Evolutionary conservation across 2,113 vertebrate genomes (phyloP), one percentile per base, ranked within the genome.

Genomic region (Leiothrix lutea): DNA sequence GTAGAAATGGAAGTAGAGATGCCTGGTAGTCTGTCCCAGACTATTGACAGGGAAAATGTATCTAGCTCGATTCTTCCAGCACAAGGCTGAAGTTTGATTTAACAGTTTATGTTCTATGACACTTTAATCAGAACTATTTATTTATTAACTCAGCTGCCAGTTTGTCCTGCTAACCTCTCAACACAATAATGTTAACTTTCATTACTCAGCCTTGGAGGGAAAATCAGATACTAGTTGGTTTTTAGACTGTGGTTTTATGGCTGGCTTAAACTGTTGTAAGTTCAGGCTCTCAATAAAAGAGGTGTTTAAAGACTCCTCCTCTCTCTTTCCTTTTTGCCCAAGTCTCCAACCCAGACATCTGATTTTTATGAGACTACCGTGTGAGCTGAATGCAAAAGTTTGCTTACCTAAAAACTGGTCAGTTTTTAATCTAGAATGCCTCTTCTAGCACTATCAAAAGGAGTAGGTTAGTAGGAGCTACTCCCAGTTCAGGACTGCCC

Each of bases 231-330:
- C 35, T 62, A 26, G 50, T 28, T 79, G 36, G 12, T 54, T 88
- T 89, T 91, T 62, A 83, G 54, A 31, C 36, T 83, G 50, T 73
- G 64, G 11, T 90, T 95, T 96, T 94, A 83, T 92, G 75, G 38
- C 67, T 47, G 29, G 16, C 33, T 92, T 94, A 83, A 88, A 47
- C 45, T 73, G 50, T 24, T 92, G 0, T 62, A 74, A 78, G 26
- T 74, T 29, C 72, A 73, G 51, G 12, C 60, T 74, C 21, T 83
- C 71, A 70, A 2, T 94, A 88, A 72, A 57, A 61, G 38, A 88
- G 23, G 33, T 83, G 54, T 93, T 94, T 88, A 88, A 82, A 86
- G 11, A 54, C 67, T 95, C 31, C 67, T 95, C 31, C n/a, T 75
- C 48, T 89, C 47, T 57, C 36, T 45, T 87, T 70, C 16, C 26